Conservation (phyloP, 2,797 vertebrate genomes). For the Dallia pectoralis region DNA sequence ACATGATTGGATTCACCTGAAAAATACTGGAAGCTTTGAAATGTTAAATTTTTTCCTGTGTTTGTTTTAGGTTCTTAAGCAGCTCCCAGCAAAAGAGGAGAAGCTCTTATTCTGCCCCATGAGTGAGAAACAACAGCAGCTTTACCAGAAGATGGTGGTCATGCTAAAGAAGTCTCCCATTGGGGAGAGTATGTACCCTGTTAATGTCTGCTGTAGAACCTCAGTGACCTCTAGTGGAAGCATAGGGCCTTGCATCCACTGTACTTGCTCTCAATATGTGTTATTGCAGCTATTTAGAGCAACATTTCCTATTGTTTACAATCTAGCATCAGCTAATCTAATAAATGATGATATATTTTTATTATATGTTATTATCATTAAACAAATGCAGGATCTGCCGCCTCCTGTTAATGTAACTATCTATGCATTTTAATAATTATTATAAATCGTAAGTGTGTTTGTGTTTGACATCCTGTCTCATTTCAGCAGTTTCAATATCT, state of each 20-base stretch:
- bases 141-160: constrained; percentile 82
- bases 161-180: constrained; percentile 78
- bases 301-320: no score
- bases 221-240: not conserved
- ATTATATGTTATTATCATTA: no score
- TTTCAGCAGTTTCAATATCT: not conserved
- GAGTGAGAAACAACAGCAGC: constrained; percentile 86
- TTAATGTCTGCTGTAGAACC: no score
- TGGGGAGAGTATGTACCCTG: constrained; percentile 75
- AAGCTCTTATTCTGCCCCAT: constrained; percentile 83
- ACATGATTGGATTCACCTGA: not conserved
- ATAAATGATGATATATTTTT: no score
- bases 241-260: no score
- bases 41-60: not conserved
- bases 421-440: no score
- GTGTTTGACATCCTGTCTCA: not conserved
- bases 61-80: constrained; percentile 80
- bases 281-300: no score
- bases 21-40: not conserved
- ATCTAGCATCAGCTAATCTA: no score
- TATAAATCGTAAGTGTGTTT: no score
- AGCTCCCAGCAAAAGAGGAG: constrained; percentile 89
- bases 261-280: no score
- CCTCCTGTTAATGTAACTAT: no score
- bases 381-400: no score